Evolutionary conservation across 2,113 vertebrate species (phyloP).

Genomic region (Madoqua kirkii): DNA sequence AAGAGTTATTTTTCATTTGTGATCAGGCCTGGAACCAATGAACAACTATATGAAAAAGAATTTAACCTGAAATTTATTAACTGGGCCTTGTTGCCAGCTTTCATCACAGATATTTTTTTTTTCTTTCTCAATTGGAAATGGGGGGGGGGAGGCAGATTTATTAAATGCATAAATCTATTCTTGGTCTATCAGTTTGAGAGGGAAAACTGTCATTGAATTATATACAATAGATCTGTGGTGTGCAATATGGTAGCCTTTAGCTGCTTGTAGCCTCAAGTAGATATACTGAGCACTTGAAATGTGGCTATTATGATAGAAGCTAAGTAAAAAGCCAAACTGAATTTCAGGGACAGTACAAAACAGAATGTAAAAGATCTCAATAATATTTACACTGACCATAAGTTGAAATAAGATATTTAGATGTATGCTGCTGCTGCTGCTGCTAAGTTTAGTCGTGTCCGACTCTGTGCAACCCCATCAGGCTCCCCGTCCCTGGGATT

Average conservation of each 20-base stretch:
- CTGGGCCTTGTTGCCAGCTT: not conserved
- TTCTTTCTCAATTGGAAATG: not conserved
- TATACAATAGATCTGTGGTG: not conserved
- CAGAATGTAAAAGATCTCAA: not conserved
- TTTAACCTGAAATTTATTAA: conserved; percentile 34
- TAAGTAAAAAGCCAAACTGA: not conserved
- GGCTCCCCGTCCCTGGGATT: too few species aligned
- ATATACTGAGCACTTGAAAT: not conserved
- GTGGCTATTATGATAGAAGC: not conserved
- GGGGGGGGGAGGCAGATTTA: not conserved
- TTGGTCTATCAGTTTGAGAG: not conserved
- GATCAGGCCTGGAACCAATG: not conserved
- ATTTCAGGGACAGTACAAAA: conserved; percentile 1
- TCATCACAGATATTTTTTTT: not conserved
- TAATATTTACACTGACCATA: not conserved
- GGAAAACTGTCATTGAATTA: not conserved
- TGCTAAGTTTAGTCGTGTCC: too few species aligned
- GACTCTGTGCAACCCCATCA: too few species aligned
- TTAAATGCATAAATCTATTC: not conserved
- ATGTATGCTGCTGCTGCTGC: not conserved
- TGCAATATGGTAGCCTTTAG: too few species aligned
- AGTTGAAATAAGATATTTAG: not conserved
- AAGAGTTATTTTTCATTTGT: conserved; percentile 43
- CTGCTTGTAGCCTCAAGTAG: not conserved
- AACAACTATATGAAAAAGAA: not conserved